A percentile compares a stretch with the other conserved stretches of the same genome.
These are phyloP conservation scores for Pedionomus torquatus DNA, from an alignment of 2,113 vertebrate genomes.

Conservation along the genomic window DNA sequence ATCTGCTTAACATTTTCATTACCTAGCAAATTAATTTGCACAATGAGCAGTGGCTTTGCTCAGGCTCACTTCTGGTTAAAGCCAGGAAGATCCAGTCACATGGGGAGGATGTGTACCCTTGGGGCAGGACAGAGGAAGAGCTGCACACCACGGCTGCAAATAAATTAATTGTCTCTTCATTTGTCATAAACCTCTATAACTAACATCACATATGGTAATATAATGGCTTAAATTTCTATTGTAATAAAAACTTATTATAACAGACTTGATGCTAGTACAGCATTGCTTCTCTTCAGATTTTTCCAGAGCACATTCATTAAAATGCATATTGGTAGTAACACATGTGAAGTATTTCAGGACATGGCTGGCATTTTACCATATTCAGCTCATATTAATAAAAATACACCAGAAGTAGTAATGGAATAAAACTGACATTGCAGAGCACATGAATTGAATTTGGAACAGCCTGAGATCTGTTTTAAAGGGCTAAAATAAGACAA, in stretches of 20 bases:
- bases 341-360: neutral
- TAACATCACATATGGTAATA: neutral
- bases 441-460: neutral
- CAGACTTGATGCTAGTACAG: neutral
- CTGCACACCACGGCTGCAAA: accelerated
- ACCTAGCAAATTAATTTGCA: neutral
- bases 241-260: neutral
- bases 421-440: neutral
- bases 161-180: neutral
- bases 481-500: neutral
- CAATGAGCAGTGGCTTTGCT: neutral
- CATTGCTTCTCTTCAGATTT: neutral
- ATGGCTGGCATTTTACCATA: neutral
- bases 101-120: neutral
- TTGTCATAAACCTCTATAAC: neutral
- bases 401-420: neutral
- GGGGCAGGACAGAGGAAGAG: neutral
- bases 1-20: neutral
- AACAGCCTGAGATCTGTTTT: neutral
- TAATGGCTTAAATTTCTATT: neutral
- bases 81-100: neutral
- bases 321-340: neutral
- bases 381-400: neutral
- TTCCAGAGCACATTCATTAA: neutral
- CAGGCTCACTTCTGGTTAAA: neutral